Evolutionary conservation across 2,797 vertebrate genomes (phyloP).

Genomic region (Scleropages formosus): DNA sequence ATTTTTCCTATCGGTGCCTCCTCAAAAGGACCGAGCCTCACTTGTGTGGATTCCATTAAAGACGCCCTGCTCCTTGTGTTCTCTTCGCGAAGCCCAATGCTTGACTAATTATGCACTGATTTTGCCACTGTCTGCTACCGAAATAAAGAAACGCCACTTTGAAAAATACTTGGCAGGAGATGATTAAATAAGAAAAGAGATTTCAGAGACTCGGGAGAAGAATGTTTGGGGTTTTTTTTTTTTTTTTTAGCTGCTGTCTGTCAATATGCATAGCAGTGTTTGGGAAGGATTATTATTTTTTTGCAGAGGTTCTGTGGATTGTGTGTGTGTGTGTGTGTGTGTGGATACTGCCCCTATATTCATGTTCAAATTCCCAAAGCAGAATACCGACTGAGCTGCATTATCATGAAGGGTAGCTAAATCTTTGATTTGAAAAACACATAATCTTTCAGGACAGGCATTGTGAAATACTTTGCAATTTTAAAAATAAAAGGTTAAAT

Average conservation of each 20-base stretch:
- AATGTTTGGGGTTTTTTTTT: slow-evolving; percentile 18
- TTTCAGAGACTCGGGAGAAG: slow-evolving; percentile 27
- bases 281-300: slow-evolving; percentile 22
- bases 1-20: slow-evolving; percentile 10
- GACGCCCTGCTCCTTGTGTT: not conserved
- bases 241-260: slow-evolving; percentile 26
- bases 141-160: slow-evolving; percentile 1
- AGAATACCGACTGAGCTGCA: slow-evolving; percentile 10
- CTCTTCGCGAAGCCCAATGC: slow-evolving; percentile 1
- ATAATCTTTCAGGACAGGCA: not conserved
- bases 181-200: slow-evolving; percentile 26
- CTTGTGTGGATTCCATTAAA: slow-evolving; percentile 7
- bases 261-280: slow-evolving; percentile 19
- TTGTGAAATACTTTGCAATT: not conserved
- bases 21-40: slow-evolving; percentile 17
- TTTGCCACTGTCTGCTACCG: slow-evolving; percentile 1
- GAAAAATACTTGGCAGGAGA: slow-evolving; percentile 13
- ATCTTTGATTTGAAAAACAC: not conserved
- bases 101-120: slow-evolving; percentile 22
- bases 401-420: slow-evolving; percentile 13
- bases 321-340: slow-evolving; percentile 12
- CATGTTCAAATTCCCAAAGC: slow-evolving; percentile 13
- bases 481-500: not conserved
- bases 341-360: slow-evolving; percentile 21
- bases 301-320: slow-evolving; percentile 3